Base-by-base conservation (phyloP, 2,113 vertebrate species). In the Antennarius striatus region DNA sequence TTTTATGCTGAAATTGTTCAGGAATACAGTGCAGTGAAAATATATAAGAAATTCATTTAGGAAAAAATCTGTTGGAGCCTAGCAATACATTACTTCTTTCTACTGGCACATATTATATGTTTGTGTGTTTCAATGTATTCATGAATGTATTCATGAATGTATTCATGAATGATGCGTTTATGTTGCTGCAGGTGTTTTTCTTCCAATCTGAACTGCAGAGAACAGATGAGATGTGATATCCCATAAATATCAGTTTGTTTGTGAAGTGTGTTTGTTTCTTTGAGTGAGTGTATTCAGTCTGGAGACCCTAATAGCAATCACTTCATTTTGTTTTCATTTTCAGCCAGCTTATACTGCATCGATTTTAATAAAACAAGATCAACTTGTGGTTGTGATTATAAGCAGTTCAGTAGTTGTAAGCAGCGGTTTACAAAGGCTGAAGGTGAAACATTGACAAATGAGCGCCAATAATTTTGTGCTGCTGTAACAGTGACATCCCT, bases 1-100 rank as follows among this genome's bases (percentile, higher is more conserved):
- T 89, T 90, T 84, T 78, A 82, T 75, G 82, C 68, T 74, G 77
- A 86, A 88, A 86, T 80, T 84, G 81, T 82, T 79, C 81, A 79
- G 63, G 70, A 79, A 80, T 87, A 83, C 66, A 75, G 78, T 79
- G 70, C 78, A 81, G 56, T 75, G 17, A 42, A 79, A 77, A 86
- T 88, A 82, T 72, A 86, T 89, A 82, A 83, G 72, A 77, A 79
- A 75, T 58, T 56, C 51, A 63, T 77, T 56, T 55, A 45, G 43
- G 62, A 67, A 51, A 47, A 79, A 75, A 76, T 80, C 32, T 48
- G 50, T 81, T 56, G 43, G 32, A 46, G 3, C 16, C 9, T 16
- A 14, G 56, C 61, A 53, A 40, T 51, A 51, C 68, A 40, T 73
- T 74, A 72, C 14, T 42, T 39, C 52, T 58, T 56, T 58, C 17